A percentile compares a stretch with the other conserved stretches of the same genome.
Evolutionary conservation across 2,113 vertebrate species (phyloP).

Genomic region (Gambusia affinis): DNA sequence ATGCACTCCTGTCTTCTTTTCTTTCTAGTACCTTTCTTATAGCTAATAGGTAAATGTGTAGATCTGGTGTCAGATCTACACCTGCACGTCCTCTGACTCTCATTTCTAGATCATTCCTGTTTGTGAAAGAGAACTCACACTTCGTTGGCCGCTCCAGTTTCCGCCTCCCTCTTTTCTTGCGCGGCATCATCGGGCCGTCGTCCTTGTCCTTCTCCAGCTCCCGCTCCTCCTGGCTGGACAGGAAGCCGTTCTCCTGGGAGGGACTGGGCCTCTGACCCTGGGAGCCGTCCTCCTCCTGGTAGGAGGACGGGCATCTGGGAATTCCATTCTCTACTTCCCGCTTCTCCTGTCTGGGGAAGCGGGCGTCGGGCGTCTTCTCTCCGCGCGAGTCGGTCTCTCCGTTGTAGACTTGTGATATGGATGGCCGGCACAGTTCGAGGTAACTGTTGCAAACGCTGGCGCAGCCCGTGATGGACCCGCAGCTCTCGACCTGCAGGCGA

Average conservation of each 20-base stretch:
- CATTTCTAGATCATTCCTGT: slow-evolving; percentile 33
- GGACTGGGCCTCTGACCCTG: slow-evolving; percentile 71
- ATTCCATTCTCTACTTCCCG: slow-evolving; percentile 82
- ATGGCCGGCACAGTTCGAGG: slow-evolving; percentile 76
- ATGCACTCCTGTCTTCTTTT: background rate
- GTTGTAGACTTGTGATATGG: slow-evolving; percentile 85
- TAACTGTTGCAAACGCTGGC: slow-evolving; percentile 82
- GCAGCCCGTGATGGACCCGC: slow-evolving; percentile 80
- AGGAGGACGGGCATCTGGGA: slow-evolving; percentile 59
- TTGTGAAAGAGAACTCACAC: slow-evolving; percentile 77
- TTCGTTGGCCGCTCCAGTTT: slow-evolving; percentile 87
- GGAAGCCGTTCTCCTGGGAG: slow-evolving; percentile 88
- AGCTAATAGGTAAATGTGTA: background rate
- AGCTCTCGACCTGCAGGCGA: slow-evolving; percentile 83
- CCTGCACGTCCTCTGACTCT: slow-evolving; percentile 12
- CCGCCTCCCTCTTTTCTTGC: slow-evolving; percentile 87
- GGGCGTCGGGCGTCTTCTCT: slow-evolving; percentile 61
- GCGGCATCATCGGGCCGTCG: slow-evolving; percentile 73
- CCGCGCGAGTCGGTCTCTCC: slow-evolving; percentile 80
- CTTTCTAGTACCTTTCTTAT: background rate
- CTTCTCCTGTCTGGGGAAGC: slow-evolving; percentile 78
- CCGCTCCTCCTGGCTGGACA: slow-evolving; percentile 79
- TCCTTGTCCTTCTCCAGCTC: slow-evolving; percentile 84
- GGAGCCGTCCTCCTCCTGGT: slow-evolving; percentile 66
- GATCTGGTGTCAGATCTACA: background rate